These are phyloP conservation scores for Cheilosia grossa DNA, from an alignment of 2,888 invertebrate genomes.

Conservation along the genomic window DNA sequence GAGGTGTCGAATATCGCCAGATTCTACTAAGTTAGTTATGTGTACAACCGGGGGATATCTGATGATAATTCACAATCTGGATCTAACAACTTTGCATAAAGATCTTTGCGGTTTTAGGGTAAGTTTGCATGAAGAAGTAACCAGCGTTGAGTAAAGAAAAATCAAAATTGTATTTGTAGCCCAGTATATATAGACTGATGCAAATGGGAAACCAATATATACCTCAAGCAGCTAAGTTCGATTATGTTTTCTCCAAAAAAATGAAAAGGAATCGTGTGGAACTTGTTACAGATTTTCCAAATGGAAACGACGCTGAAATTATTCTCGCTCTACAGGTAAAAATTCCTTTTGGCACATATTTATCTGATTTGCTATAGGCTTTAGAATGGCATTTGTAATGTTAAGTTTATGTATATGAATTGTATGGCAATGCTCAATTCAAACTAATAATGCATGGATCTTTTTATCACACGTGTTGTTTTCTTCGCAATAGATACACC, in stretches of 20 bases:
- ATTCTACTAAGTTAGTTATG: constrained; percentile 93
- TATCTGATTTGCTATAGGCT: no score
- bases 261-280: constrained; percentile 93
- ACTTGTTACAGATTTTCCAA: constrained; percentile 95
- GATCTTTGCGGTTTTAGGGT: constrained; percentile 94
- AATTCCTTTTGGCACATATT: no score
- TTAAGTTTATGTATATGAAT: no score
- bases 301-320: constrained; percentile 93
- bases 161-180: constrained; percentile 84
- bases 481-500: constrained; percentile 78
- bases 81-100: constrained; percentile 89
- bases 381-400: no score
- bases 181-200: constrained; percentile 94
- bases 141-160: neutral
- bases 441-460: no score
- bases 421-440: no score
- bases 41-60: constrained; percentile 95
- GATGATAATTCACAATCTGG: constrained; percentile 94
- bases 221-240: constrained; percentile 91
- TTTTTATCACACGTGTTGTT: no score
- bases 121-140: constrained; percentile 73
- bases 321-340: constrained; percentile 92
- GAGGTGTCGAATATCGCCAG: constrained; percentile 93
- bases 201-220: constrained; percentile 92
- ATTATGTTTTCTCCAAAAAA: constrained; percentile 90